Percentiles rank a stretch among this genome's conserved stretches.
Conservation (phyloP, 2,797 vertebrate species). For the Enteromius paludinosus region DNA sequence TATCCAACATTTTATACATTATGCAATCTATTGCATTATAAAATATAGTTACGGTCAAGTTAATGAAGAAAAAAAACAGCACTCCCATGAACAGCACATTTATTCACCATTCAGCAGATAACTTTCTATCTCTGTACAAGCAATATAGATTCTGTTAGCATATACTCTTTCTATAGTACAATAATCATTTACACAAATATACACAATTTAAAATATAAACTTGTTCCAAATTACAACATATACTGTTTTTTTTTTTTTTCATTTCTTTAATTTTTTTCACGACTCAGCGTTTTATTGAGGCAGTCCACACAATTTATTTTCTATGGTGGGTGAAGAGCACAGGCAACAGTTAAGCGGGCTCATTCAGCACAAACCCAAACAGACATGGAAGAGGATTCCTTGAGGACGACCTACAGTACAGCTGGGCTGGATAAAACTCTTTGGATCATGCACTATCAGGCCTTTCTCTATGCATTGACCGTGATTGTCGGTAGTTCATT, state of each 20-base stretch:
- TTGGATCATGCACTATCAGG: conserved; percentile 61
- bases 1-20: not conserved
- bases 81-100: conserved; percentile 53
- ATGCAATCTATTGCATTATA: not conserved
- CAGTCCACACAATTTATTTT: conserved; percentile 45
- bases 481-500: conserved; percentile 58
- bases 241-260: conserved; percentile 22
- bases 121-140: conserved; percentile 59
- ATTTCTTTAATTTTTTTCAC: conserved; percentile 4
- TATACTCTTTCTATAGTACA: conserved; percentile 65
- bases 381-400: conserved; percentile 48
- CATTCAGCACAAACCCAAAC: conserved; percentile 42
- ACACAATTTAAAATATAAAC: conserved; percentile 60
- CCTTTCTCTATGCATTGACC: conserved; percentile 44
- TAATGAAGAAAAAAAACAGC: not conserved
- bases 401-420: conserved; percentile 43
- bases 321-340: conserved; percentile 49
- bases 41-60: not conserved
- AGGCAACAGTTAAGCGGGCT: conserved; percentile 50
- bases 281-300: conserved; percentile 50
- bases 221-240: conserved; percentile 55
- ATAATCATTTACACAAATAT: conserved; percentile 64
- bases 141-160: conserved; percentile 61
- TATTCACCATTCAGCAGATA: conserved; percentile 60
- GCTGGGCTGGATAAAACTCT: conserved; percentile 48